A percentile compares a stretch with the other conserved stretches of the same genome.
Conservation (phyloP, 37 sponge, comb jelly and placozoan species). For the Aphrocallistes beatrix region DNA sequence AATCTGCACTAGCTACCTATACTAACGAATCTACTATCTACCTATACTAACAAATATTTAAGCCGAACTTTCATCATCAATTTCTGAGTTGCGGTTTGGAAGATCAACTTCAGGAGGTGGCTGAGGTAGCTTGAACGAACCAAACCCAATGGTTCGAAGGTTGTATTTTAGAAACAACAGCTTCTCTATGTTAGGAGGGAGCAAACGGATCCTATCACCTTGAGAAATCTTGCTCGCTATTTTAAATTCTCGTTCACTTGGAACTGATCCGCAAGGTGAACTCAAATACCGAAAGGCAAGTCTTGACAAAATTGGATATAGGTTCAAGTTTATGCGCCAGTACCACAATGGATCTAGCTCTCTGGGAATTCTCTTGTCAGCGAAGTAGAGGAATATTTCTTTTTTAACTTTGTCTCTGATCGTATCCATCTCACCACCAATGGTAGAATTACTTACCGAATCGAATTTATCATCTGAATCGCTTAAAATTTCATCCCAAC, state of each 20-base stretch:
- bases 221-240: not conserved
- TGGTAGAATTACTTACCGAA: not conserved
- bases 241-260: conserved; percentile 6
- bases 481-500: conserved; percentile 9
- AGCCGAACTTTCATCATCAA: not conserved
- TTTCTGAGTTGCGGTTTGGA: not conserved
- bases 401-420: not conserved
- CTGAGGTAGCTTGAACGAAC: not conserved
- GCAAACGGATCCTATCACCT: conserved; percentile 5
- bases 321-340: not conserved
- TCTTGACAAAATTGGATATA: not conserved
- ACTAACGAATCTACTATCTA: too few relatives aligned
- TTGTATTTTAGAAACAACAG: not conserved
- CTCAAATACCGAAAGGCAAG: conserved; percentile 11
- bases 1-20: too few relatives aligned
- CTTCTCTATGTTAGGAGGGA: not conserved
- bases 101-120: not conserved
- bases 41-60: too few relatives aligned
- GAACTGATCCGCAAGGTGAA: conserved; percentile 9
- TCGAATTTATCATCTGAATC: not conserved
- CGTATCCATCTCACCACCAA: not conserved
- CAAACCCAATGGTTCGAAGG: not conserved
- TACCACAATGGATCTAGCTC: conserved; percentile 11
- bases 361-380: not conserved
- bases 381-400: not conserved